Evolutionary conservation across 2,113 vertebrate species (phyloP), one percentile per base, ranked within the genome.

Genomic region (Dendropsophus ebraccatus): DNA sequence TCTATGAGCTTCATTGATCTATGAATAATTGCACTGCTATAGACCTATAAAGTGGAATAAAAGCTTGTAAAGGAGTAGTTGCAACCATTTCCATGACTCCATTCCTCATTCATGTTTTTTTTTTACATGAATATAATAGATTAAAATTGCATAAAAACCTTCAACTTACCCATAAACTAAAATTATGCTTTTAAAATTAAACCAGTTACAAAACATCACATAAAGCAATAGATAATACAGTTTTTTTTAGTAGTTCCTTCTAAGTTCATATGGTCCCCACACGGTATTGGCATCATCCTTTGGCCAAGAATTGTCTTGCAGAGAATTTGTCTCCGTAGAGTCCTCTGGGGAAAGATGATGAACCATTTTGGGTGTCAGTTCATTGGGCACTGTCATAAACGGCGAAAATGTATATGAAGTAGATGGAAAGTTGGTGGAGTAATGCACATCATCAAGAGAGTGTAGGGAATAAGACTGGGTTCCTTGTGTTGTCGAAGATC

Each of bases 241-340:
- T 8, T 41, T 41, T 8, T 41, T 41, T 94, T 91, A 98, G 1
- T 96, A 99, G 88, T 95, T 91, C 92, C 96, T 95, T 86, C 93
- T 91, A 62, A 95, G 91, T 87, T 98, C 97, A 0, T 95, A 97
- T 0, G 94, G 70, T 0, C 96, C 94, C 97, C 97, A 99, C 23
- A 91, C 56, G 79, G 91, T 88, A 80, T 87, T 90, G 12, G 88
- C 91, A 0, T 98, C 97, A 72, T 97, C 97, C 85, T 96, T 98
- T 0, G 88, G 86, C 97, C 97, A 98, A 58, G 92, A 78, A 86
- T 52, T 84, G 1, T 95, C 90, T 0, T 96, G 95, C 0, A 93
- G 88, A 54, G 90, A 35, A 0, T 88, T 0, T 0, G 77, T 8
- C n/a, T 96, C 93, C 1, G 89, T 21, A 8, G 93, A 87, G 0